Evolutionary conservation across 2,797 vertebrate genomes (phyloP).

Genomic region (Carduelis carduelis): DNA sequence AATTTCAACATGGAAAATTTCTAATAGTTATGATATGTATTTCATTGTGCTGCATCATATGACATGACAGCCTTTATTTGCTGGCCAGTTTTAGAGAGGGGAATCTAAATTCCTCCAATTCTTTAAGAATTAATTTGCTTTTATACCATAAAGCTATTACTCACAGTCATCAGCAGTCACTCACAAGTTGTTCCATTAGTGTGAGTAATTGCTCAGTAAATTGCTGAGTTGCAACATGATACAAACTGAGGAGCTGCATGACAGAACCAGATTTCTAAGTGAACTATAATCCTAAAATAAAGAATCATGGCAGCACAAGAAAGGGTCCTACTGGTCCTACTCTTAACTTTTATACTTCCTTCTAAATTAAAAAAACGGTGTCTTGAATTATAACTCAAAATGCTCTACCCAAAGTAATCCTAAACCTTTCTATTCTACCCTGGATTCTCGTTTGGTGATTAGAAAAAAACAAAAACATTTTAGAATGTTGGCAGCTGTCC

Average conservation of each 20-base stretch:
- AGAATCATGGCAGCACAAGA: background rate
- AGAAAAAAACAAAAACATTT: background rate
- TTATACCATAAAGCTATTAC: background rate
- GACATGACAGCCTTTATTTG: background rate
- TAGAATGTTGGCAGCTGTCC: background rate
- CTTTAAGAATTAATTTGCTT: background rate
- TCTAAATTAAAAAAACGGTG: background rate
- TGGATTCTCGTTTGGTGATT: background rate
- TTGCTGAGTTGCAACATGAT: background rate
- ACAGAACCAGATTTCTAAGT: background rate
- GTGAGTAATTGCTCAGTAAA: conserved; percentile 17
- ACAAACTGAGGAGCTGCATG: background rate
- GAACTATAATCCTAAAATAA: background rate
- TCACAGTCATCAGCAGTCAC: background rate
- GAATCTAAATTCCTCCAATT: background rate
- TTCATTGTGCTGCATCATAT: background rate
- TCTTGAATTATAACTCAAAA: background rate
- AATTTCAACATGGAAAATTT: background rate
- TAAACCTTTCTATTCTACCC: background rate
- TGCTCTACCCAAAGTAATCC: background rate
- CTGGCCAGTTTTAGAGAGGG: background rate
- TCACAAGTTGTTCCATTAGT: background rate
- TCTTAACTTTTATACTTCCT: background rate
- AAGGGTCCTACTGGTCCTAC: background rate
- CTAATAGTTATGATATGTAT: background rate